Conservation (phyloP, 2,888 invertebrate genomes). For the Temnothorax unifasciatus region DNA sequence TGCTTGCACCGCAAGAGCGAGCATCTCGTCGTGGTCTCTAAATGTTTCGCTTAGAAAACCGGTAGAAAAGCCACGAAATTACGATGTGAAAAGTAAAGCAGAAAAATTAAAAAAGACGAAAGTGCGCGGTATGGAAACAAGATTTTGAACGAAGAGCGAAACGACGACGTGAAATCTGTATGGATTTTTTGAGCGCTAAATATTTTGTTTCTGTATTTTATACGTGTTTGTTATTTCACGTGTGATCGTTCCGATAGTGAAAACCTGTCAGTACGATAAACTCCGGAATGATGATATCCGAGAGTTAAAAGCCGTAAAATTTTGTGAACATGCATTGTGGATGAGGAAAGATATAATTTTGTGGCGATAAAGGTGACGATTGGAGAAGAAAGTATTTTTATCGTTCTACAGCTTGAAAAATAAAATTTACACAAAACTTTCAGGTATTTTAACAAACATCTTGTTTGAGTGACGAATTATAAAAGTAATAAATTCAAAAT, state of each 20-base stretch:
- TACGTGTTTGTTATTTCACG: not conserved
- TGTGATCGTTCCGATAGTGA: not conserved
- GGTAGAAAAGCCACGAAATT: not conserved
- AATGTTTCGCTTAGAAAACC: constrained; percentile 39
- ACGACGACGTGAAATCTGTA: not conserved
- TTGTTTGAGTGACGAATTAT: not conserved
- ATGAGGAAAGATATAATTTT: not conserved
- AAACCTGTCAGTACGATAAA: not conserved
- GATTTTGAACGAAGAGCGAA: not conserved
- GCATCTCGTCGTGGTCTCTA: constrained; percentile 74
- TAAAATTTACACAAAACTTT: not conserved
- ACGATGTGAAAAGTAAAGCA: not conserved
- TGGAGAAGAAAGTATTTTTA: not conserved
- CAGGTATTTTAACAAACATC: not conserved
- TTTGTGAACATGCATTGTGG: not conserved
- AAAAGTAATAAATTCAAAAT: not conserved
- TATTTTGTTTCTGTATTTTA: not conserved
- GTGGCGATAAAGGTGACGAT: not conserved
- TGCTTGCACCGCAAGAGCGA: constrained; percentile 75
- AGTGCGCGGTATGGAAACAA: not conserved
- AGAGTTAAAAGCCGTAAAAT: not conserved
- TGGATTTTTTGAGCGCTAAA: not conserved
- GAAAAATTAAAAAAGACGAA: not conserved
- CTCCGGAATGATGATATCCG: not conserved
- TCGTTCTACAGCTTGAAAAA: not conserved